These are phyloP conservation scores for Digitonthophagus gazella DNA, from an alignment of 2,888 invertebrate species.

Conservation along the genomic window DNA sequence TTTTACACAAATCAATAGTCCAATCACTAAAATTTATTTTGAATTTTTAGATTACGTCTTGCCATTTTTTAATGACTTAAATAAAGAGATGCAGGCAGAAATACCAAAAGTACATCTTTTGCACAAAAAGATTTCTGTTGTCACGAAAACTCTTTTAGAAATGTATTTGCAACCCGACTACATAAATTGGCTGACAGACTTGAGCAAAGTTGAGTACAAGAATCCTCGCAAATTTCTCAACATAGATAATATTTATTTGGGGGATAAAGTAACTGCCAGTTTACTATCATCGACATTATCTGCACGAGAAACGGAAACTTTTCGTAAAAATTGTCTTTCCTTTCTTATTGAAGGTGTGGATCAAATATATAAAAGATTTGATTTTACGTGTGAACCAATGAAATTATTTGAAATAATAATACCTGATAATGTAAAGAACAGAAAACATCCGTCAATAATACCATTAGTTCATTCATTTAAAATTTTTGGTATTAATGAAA, in stretches of 20 bases:
- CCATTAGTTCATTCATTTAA: neutral
- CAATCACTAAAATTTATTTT: neutral
- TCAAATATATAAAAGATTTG: neutral
- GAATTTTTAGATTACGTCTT: slow-evolving; percentile 3
- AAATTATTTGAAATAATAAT: neutral
- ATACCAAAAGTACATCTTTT: neutral
- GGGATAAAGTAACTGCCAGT: neutral
- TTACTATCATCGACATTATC: neutral
- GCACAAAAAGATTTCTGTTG: neutral
- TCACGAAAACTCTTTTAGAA: neutral
- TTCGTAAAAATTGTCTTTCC: neutral
- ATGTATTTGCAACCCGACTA: neutral
- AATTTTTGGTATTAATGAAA: neutral
- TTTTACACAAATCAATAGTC: neutral
- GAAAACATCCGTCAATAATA: neutral
- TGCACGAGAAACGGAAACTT: neutral
- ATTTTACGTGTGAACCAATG: neutral
- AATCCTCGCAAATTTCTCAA: neutral
- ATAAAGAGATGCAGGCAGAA: neutral
- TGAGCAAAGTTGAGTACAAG: neutral
- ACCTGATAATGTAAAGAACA: neutral
- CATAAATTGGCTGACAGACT: too few relatives aligned
- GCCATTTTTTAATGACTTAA: neutral
- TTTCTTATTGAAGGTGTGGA: neutral
- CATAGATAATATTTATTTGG: slow-evolving; percentile 1